phyloP scores from a whole-genome alignment of 2,113 vertebrate genomes.

The Rynchops niger region DNA sequence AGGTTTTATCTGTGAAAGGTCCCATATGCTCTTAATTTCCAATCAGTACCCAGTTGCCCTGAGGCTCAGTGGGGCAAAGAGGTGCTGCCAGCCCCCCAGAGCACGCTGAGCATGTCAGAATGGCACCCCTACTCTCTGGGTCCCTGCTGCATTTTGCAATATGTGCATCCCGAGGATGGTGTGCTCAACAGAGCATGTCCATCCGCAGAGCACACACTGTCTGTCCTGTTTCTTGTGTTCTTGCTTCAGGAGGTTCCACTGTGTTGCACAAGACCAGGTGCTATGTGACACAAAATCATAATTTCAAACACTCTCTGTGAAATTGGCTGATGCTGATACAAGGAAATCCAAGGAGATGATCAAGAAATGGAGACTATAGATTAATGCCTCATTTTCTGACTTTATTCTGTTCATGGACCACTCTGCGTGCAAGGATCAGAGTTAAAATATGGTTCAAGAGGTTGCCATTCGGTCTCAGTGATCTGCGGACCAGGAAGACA shows the following conservation, averaged over 20 bases:
- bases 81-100: not conserved
- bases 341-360: not conserved
- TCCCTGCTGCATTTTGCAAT: not conserved
- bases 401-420: not conserved
- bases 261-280: not conserved
- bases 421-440: not conserved
- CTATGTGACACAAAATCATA: not conserved
- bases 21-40: not conserved
- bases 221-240: not conserved
- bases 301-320: not conserved
- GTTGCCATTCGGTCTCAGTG: not conserved
- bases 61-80: not conserved
- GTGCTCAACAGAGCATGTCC: not conserved
- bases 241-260: not conserved
- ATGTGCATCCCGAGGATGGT: not conserved
- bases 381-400: not conserved
- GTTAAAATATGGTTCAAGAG: not conserved
- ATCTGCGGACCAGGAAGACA: not conserved
- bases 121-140: accelerated
- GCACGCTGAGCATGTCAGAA: not conserved
- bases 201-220: not conserved
- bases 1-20: not conserved
- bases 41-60: not conserved
- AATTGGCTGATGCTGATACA: not conserved
- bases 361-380: not conserved